These are phyloP conservation scores for Danio kyathit DNA, from an alignment of 2,797 vertebrate species.

Conservation along the genomic window DNA sequence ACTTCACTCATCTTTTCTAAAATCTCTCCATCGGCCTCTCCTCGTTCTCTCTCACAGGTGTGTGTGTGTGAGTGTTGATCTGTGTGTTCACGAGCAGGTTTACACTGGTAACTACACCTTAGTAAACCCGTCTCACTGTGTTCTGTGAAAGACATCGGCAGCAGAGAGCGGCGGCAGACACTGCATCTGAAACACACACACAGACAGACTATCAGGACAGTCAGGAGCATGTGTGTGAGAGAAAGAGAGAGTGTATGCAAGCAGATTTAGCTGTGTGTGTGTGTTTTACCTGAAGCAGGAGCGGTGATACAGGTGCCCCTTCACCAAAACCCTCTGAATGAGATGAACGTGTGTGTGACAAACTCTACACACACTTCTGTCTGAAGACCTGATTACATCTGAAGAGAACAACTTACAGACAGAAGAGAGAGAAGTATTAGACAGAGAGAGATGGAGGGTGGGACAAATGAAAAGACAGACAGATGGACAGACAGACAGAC, in stretches of 20 bases:
- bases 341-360: conserved; percentile 24
- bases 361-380: conserved; percentile 10
- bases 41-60: no score
- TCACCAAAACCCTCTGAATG: conserved; percentile 26
- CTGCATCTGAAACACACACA: conserved; percentile 60
- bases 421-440: background rate
- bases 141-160: conserved; percentile 61
- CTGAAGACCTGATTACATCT: conserved; percentile 2
- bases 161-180: conserved; percentile 65
- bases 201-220: conserved; percentile 49
- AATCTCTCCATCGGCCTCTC: no score
- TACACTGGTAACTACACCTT: conserved; percentile 11
- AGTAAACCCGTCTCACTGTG: conserved; percentile 44
- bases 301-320: conserved; percentile 20
- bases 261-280: background rate
- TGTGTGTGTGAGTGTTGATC: background rate
- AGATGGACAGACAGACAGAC: no score
- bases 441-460: background rate
- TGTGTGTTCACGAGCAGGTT: background rate
- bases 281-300: conserved; percentile 33
- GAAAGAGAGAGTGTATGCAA: background rate
- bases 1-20: no score
- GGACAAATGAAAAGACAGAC: no score
- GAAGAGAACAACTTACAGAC: conserved; percentile 55
- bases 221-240: background rate